phyloP scores from a whole-genome alignment of 2,888 invertebrate species.

The Mactromeris polynyma region DNA sequence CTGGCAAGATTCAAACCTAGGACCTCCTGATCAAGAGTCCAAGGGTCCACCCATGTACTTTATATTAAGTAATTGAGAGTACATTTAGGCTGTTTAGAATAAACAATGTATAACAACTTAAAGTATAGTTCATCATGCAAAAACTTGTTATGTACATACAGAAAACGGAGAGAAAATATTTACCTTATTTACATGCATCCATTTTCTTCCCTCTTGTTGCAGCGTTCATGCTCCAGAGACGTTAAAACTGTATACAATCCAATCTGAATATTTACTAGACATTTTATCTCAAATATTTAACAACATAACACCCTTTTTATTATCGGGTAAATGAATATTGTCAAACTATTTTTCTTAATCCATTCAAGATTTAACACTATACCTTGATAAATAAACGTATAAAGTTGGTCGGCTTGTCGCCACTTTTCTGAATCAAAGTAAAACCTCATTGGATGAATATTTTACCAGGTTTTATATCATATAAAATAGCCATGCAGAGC shows the following conservation, averaged over 20 bases:
- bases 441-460: neutral
- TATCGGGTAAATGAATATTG: neutral
- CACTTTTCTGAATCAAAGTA: neutral
- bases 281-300: neutral
- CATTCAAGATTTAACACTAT: conserved; percentile 19
- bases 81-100: too few relatives aligned
- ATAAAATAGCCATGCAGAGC: neutral
- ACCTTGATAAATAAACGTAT: conserved; percentile 30
- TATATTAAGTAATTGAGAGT: too few relatives aligned
- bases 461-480: neutral
- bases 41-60: too few relatives aligned
- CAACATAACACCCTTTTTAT: conserved; percentile 28
- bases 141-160: neutral
- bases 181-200: neutral
- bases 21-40: too few relatives aligned
- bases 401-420: conserved; percentile 1
- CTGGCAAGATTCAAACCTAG: too few relatives aligned
- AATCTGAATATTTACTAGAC: neutral
- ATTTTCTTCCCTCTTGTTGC: neutral
- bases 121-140: neutral
- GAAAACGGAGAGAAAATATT: neutral
- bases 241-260: neutral
- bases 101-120: neutral
- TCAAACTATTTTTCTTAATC: conserved; percentile 27
- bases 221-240: neutral